phyloP scores from a whole-genome alignment of 1,140 invertebrate genomes.

The Lordiphosa collinella region DNA sequence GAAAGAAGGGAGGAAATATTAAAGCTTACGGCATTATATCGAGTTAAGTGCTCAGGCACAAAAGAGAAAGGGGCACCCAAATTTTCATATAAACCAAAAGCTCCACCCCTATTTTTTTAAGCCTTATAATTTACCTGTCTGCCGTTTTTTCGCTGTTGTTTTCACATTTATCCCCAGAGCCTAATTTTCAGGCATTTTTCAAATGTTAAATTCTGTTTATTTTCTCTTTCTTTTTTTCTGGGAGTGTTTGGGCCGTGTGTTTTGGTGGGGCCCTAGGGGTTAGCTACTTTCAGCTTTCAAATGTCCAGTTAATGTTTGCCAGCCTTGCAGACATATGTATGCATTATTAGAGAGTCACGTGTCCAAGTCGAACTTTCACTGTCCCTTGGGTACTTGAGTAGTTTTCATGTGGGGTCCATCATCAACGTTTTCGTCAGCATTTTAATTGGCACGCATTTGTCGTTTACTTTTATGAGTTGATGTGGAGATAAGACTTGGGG shows the following conservation, averaged over 20 bases:
- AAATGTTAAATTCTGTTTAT: slow-evolving; percentile 9
- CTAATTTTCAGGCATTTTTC: slow-evolving; percentile 42
- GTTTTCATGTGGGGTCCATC: slow-evolving; percentile 15
- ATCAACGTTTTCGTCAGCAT: slow-evolving; percentile 11
- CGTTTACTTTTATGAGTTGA: slow-evolving; percentile 27
- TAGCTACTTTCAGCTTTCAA: not conserved
- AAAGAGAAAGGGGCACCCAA: no score
- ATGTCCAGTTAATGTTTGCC: slow-evolving; percentile 29
- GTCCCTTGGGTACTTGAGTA: slow-evolving; percentile 7
- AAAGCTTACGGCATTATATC: not conserved
- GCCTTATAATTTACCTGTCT: slow-evolving; percentile 28
- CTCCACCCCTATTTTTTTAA: not conserved
- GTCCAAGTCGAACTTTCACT: slow-evolving; percentile 33
- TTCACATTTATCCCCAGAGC: slow-evolving; percentile 34
- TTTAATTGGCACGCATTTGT: slow-evolving; percentile 43
- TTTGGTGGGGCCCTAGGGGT: not conserved
- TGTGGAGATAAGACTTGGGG: slow-evolving; percentile 32
- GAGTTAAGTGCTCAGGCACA: no score
- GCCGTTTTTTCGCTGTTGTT: slow-evolving; percentile 18
- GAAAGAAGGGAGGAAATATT: not conserved
- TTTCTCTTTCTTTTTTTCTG: slow-evolving; percentile 1
- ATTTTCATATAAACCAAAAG: no score
- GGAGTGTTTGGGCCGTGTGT: not conserved
- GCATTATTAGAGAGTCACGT: slow-evolving; percentile 25
- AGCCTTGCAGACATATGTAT: slow-evolving; percentile 39